Conservation (phyloP, 2,113 vertebrate genomes). For the Saiga tatarica region DNA sequence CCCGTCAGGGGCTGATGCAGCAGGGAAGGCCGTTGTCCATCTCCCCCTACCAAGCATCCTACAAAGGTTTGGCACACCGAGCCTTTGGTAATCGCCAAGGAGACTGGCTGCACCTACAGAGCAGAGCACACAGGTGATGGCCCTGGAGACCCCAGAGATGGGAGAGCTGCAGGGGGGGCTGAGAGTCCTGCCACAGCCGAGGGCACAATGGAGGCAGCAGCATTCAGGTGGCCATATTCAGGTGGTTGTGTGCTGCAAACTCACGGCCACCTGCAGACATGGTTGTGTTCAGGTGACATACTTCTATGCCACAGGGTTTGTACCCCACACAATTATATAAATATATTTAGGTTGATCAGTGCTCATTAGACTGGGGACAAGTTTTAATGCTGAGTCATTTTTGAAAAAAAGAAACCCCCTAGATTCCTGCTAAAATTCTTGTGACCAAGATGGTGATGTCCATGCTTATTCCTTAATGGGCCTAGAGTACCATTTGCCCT, state of each 20-base stretch:
- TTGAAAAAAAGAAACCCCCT: neutral
- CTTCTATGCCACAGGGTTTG: neutral
- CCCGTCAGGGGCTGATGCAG: neutral
- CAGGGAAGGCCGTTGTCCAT: neutral
- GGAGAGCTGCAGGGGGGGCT: no score
- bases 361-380: neutral
- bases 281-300: neutral
- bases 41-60: neutral
- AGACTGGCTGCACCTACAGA: neutral
- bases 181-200: neutral
- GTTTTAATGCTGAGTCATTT: neutral
- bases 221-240: neutral
- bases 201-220: neutral
- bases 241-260: neutral
- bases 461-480: neutral
- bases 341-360: neutral
- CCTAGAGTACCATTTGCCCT: neutral
- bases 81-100: neutral
- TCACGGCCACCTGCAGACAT: neutral
- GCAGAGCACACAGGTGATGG: fast-evolving
- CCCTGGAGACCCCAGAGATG: neutral
- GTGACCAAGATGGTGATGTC: neutral
- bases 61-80: neutral
- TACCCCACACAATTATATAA: neutral
- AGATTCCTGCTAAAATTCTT: neutral